A percentile compares a stretch with the other conserved stretches of the same genome.
phyloP scores from a whole-genome alignment of 1,140 invertebrate genomes.

The Cherax destructor region DNA sequence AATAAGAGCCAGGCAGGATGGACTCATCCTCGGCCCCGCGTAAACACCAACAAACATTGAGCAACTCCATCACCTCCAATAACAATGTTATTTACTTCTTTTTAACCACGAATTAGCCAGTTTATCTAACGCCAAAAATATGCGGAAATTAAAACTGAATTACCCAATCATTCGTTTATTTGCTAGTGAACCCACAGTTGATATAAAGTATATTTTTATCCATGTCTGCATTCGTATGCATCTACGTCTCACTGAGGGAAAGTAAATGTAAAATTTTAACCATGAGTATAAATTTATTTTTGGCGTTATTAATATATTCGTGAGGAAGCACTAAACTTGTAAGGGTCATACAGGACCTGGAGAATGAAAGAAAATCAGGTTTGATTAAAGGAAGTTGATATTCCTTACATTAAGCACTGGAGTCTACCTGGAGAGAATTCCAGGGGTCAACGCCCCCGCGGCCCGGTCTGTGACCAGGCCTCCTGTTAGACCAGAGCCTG shows the following conservation, averaged over 20 bases:
- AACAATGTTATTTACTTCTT: not conserved
- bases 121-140: not conserved
- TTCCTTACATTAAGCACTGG: too few relatives aligned
- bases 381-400: too few relatives aligned
- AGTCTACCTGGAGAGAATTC: too few relatives aligned
- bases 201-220: not conserved
- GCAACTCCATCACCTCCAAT: not conserved
- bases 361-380: too few relatives aligned
- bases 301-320: not conserved
- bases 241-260: not conserved
- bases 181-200: not conserved
- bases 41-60: conserved; percentile 15
- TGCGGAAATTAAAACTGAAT: too few relatives aligned
- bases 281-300: not conserved
- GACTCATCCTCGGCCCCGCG: not conserved
- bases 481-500: too few relatives aligned
- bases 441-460: too few relatives aligned
- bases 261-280: not conserved
- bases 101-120: not conserved
- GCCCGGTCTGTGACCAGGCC: too few relatives aligned
- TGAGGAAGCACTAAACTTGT: too few relatives aligned
- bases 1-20: not conserved
- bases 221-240: not conserved
- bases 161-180: too few relatives aligned
- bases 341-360: too few relatives aligned